Percentiles rank a stretch among this genome's conserved stretches.
Conservation (phyloP, 2,797 vertebrate species). For the Gymnocypris eckloni region DNA sequence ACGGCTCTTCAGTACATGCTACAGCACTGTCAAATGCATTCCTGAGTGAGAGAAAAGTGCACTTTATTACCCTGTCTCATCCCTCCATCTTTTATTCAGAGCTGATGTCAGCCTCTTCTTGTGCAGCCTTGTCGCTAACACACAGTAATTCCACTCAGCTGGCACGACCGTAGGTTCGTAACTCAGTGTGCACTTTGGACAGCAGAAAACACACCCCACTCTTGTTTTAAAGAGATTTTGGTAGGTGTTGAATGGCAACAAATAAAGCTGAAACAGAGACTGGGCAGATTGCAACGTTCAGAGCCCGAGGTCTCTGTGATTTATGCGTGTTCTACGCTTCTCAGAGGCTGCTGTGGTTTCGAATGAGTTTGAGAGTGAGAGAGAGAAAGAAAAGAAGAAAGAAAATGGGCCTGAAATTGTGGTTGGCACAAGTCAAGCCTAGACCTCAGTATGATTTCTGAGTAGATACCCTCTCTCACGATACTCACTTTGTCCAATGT, state of each 20-base stretch:
- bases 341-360: constrained; percentile 61
- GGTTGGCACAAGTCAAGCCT: constrained; percentile 51
- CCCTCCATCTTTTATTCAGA: constrained; percentile 54
- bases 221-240: constrained; percentile 61
- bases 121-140: constrained; percentile 70
- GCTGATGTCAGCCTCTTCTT: constrained; percentile 24
- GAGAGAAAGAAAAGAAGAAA: constrained; percentile 41
- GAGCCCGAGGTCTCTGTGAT: constrained; percentile 65
- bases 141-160: constrained; percentile 69
- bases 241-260: constrained; percentile 69
- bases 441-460: constrained; percentile 32
- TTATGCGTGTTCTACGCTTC: constrained; percentile 64
- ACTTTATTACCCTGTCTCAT: constrained; percentile 36
- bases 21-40: not conserved
- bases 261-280: constrained; percentile 67
- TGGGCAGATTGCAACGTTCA: constrained; percentile 58
- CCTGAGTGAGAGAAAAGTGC: constrained; percentile 6
- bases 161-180: constrained; percentile 53
- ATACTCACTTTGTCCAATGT: constrained; percentile 44
- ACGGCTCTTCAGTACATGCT: not conserved
- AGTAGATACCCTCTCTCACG: constrained; percentile 66
- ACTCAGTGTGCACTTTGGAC: constrained; percentile 59
- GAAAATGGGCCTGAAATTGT: constrained; percentile 56
- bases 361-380: constrained; percentile 53
- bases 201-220: constrained; percentile 57